Conservation (phyloP, 2,888 invertebrate genomes). For the Leucophora obtusa region DNA sequence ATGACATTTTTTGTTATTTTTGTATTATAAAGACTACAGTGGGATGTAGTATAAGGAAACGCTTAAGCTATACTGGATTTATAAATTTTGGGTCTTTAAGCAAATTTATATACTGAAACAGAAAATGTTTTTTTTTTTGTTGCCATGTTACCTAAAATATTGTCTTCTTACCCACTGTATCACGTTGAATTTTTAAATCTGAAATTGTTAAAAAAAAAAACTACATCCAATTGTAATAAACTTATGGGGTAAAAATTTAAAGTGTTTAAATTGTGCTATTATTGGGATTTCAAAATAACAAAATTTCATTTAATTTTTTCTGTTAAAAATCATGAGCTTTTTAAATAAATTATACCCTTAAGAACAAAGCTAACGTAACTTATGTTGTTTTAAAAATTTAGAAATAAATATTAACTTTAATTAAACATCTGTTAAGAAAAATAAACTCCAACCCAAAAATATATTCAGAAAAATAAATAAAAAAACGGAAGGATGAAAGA, state of each 20-base stretch:
- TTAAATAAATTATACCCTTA: conserved; percentile 32
- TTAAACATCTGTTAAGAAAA: conserved; percentile 48
- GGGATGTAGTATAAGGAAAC: not conserved
- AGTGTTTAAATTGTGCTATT: conserved; percentile 49
- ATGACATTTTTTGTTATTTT: conserved; percentile 2
- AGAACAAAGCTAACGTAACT: conserved; percentile 13
- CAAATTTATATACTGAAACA: too few species aligned
- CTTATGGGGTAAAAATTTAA: conserved; percentile 41
- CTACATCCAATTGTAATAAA: not conserved
- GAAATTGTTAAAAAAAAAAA: conserved; percentile 12
- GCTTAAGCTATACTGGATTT: too few species aligned
- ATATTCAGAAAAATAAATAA: too few species aligned
- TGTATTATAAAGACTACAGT: conserved; percentile 12
- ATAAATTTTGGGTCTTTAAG: too few species aligned
- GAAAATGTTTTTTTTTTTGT: too few species aligned
- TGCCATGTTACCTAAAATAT: too few species aligned
- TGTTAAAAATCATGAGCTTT: conserved; percentile 47
- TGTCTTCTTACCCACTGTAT: not conserved
- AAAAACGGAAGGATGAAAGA: conserved; percentile 3
- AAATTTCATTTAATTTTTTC: conserved; percentile 46
- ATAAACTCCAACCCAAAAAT: not conserved
- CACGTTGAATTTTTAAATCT: conserved; percentile 3
- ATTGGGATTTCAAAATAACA: conserved; percentile 31
- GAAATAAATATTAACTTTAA: conserved; percentile 41
- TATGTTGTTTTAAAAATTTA: conserved; percentile 17